Base-by-base conservation (phyloP, 1,140 invertebrate species). In the Bicyclus anynana region DNA sequence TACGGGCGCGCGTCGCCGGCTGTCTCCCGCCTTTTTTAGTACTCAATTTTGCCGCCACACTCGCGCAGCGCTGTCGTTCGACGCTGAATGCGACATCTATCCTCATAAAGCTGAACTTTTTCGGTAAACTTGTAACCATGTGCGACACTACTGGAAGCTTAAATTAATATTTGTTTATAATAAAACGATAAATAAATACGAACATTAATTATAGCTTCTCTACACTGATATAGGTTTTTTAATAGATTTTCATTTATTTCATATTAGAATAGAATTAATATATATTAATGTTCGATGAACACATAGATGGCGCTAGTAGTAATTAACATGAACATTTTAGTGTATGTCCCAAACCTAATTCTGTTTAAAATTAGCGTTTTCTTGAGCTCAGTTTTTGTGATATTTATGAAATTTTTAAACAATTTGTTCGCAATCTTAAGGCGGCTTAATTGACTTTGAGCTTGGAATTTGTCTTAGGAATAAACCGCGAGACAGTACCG, bases 31-130 rank as follows among this genome's bases (percentile, higher is more conserved):
- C 62, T 49, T 50, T 61, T 70, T 73, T 74, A 78, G 74, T 78
- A 63, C 63, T 44, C 14, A n/a, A 14, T 54, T 33, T 17, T 13
- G 13, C 58, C 58, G 13, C 37, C 3, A n/a, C 13, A 23, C 14
- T n/a, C 21, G 1, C 13, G 23, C 3, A 23, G 55, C 59, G 65
- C 61, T 67, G 69, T 57, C 59, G 42, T 26, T 10, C 4, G 27
- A 7, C 13, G 27, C 38, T 65, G 27, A 48, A 17, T 57, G 63
- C 71, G 74, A 68, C 83, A 84, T 84, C 84, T 87, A 72, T 68
- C 73, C 60, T 23, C 10, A 21, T 48, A 52, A 7, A 13, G 23
- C 9, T 16, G 72, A 81, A 82, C 74, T 76, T 60, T 65, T 64
- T 63, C 10, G 50, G 40, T 10, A 26, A 21, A 20, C 14, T 1